These are phyloP conservation scores for Tinea pellionella DNA, from an alignment of 2,888 invertebrate genomes.

Conservation along the genomic window DNA sequence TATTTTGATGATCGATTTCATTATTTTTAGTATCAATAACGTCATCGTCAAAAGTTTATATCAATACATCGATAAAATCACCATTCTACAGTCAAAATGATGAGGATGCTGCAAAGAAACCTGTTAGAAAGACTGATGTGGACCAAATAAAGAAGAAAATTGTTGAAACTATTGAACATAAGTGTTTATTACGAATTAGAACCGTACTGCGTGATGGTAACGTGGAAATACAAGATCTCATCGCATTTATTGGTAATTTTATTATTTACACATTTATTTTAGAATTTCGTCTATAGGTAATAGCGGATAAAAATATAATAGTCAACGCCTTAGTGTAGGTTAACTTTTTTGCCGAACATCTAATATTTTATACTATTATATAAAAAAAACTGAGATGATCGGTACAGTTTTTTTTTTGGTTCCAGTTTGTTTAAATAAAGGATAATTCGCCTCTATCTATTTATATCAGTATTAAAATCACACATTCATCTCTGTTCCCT, in stretches of 20 bases:
- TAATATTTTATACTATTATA: too few relatives aligned
- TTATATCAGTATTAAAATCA: too few relatives aligned
- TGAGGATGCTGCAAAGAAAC: constrained; percentile 29
- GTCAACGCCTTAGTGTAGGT: too few relatives aligned
- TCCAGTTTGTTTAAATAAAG: too few relatives aligned
- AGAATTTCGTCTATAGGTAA: neutral
- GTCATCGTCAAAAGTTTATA: constrained; percentile 67
- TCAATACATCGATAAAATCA: constrained; percentile 52
- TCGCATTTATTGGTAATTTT: constrained; percentile 55
- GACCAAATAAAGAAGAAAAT: constrained; percentile 32
- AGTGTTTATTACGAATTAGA: constrained; percentile 49
- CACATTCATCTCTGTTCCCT: too few relatives aligned
- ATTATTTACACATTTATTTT: neutral
- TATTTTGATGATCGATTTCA: constrained; percentile 26
- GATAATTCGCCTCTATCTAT: too few relatives aligned
- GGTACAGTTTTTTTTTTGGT: too few relatives aligned
- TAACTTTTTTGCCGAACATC: too few relatives aligned
- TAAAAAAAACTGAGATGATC: too few relatives aligned
- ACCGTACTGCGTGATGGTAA: constrained; percentile 51
- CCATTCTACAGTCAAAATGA: constrained; percentile 60
- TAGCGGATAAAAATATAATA: too few relatives aligned
- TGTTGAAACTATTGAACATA: constrained; percentile 44
- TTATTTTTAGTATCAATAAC: constrained; percentile 62
- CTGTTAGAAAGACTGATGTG: constrained; percentile 21
- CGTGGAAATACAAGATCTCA: constrained; percentile 65